phyloP scores from a whole-genome alignment of 2,113 vertebrate genomes.

The Catharus bicknelli region DNA sequence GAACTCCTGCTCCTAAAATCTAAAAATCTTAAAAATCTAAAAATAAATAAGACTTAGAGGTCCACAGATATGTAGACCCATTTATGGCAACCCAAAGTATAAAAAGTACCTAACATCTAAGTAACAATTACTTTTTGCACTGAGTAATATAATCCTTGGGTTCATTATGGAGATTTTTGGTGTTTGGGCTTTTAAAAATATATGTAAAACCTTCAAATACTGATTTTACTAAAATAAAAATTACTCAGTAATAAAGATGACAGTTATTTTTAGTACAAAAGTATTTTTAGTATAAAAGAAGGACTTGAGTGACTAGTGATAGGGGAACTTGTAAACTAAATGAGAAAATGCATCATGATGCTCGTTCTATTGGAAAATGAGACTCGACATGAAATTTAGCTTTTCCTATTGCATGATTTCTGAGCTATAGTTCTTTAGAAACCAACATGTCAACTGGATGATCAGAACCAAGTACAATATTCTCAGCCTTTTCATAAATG shows the following conservation, averaged over 20 bases:
- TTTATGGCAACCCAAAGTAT: neutral
- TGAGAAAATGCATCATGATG: neutral
- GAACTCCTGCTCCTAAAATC: neutral
- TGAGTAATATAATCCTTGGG: neutral
- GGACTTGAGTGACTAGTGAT: neutral
- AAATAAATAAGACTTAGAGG: neutral
- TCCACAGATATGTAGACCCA: neutral
- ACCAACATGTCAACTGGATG: neutral
- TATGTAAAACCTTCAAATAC: neutral
- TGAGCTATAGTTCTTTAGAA: neutral
- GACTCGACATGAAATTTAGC: neutral
- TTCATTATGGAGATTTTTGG: accelerated
- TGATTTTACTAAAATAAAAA: neutral
- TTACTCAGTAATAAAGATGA: neutral
- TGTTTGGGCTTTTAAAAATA: neutral
- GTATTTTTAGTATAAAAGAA: neutral
- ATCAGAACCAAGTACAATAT: neutral
- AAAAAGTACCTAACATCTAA: neutral
- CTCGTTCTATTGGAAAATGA: neutral
- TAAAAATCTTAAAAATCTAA: neutral
- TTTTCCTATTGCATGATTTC: neutral
- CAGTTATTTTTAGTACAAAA: neutral
- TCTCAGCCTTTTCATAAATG: neutral
- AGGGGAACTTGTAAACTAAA: neutral
- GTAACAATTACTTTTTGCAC: neutral